Percentiles rank a stretch among this genome's conserved stretches.
phyloP scores from a whole-genome alignment of 2,888 invertebrate genomes.

The Tortrix viridana region DNA sequence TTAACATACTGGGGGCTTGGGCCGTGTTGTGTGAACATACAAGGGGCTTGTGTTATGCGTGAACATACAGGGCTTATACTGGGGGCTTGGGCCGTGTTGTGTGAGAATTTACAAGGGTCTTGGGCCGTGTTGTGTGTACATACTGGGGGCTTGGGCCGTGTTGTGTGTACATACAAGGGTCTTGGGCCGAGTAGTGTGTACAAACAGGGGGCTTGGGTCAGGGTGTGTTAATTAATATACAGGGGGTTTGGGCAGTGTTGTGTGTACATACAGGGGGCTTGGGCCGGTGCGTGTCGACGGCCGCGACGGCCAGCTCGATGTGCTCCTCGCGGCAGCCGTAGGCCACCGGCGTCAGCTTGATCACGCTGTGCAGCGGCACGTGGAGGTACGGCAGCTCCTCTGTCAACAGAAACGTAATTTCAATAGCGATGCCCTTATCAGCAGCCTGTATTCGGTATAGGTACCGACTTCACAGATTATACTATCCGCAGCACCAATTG shows the following conservation, averaged over 20 bases:
- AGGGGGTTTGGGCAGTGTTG: not conserved
- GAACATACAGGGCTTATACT: no score
- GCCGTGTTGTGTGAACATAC: no score
- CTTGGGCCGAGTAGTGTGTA: not conserved
- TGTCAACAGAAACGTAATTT: constrained; percentile 54
- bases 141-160: not conserved
- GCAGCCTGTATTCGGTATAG: not conserved
- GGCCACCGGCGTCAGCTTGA: constrained; percentile 98
- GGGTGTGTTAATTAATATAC: constrained; percentile 18
- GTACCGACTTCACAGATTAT: constrained; percentile 11
- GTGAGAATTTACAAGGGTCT: no score
- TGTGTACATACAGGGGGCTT: constrained; percentile 90
- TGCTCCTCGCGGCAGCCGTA: constrained; percentile 99
- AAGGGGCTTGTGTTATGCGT: no score
- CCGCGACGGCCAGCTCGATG: constrained; percentile 94
- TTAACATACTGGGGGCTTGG: not conserved
- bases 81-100: no score
- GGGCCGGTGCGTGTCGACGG: constrained; percentile 98
- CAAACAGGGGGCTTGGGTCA: not conserved
- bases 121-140: constrained; percentile 4
- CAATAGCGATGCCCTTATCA: not conserved
- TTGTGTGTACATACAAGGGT: constrained; percentile 6
- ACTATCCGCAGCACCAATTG: no score
- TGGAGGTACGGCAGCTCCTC: constrained; percentile 95
- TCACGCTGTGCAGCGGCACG: constrained; percentile 97